phyloP scores from a whole-genome alignment of 1,140 invertebrate species.

The Neelides sp. region DNA sequence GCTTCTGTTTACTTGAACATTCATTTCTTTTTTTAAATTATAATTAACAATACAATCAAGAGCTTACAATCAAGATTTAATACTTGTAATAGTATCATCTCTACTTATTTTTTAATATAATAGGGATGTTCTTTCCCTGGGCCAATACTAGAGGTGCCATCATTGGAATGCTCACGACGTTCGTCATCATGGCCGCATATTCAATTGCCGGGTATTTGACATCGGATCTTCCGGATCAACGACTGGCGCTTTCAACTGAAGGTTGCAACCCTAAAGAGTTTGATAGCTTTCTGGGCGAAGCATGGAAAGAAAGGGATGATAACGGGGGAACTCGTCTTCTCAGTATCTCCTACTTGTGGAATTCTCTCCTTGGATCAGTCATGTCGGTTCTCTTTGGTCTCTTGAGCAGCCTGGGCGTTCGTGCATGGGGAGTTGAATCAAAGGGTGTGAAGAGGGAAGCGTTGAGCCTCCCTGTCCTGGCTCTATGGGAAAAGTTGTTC shows the following conservation, averaged over 20 bases:
- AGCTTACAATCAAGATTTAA: too few species aligned
- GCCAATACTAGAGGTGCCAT: constrained; percentile 20
- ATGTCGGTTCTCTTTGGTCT: constrained; percentile 17
- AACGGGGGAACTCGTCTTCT: constrained; percentile 8
- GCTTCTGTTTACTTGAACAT: too few species aligned
- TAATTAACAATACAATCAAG: too few species aligned
- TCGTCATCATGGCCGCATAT: constrained; percentile 16
- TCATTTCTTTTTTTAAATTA: too few species aligned
- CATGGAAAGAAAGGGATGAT: constrained; percentile 24
- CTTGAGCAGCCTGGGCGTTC: not conserved
- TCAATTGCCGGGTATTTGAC: constrained; percentile 13
- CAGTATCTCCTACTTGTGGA: constrained; percentile 23
- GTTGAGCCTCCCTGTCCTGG: too few species aligned
- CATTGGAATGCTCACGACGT: constrained; percentile 10
- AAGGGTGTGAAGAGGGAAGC: too few species aligned
- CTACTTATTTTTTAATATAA: too few species aligned
- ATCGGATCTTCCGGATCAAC: constrained; percentile 13
- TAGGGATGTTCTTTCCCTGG: constrained; percentile 25
- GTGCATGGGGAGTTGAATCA: too few species aligned
- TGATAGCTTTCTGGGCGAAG: too few species aligned
- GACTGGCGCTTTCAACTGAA: not conserved
- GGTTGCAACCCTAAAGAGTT: constrained; percentile 4
- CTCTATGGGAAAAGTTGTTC: too few species aligned
- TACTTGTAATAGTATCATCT: too few species aligned
- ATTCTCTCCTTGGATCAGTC: constrained; percentile 6